A percentile compares a stretch with the other conserved stretches of the same genome.
phyloP scores from a whole-genome alignment of 2,888 invertebrate species.

The Romanomermis culicivorax region DNA sequence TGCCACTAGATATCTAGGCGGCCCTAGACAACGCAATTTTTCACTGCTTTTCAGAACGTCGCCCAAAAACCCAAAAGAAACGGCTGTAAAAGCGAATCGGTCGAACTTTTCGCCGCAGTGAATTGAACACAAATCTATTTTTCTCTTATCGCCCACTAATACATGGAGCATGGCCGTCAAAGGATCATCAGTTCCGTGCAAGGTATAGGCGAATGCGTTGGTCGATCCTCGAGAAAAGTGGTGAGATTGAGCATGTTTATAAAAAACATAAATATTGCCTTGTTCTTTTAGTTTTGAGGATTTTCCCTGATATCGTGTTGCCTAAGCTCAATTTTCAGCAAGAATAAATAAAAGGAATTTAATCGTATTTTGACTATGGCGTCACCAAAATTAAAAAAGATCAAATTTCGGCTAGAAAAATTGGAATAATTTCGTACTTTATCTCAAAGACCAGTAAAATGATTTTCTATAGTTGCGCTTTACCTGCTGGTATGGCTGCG shows the following conservation, averaged over 20 bases:
- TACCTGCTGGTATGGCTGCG: conserved; percentile 48
- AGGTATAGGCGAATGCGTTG: conserved; percentile 53
- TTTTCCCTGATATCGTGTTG: too few species aligned
- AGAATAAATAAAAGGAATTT: neutral
- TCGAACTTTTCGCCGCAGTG: conserved; percentile 40
- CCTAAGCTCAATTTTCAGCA: neutral
- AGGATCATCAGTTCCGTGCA: conserved; percentile 56
- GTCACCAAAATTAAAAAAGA: too few species aligned
- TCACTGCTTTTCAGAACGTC: conserved; percentile 59
- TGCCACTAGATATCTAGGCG: conserved; percentile 54
- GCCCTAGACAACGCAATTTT: conserved; percentile 61
- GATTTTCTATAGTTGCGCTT: neutral
- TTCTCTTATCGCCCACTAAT: conserved; percentile 41
- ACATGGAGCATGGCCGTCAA: conserved; percentile 59
- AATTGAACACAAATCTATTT: conserved; percentile 54
- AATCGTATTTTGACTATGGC: too few species aligned
- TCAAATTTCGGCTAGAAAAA: too few species aligned
- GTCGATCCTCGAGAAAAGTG: conserved; percentile 38
- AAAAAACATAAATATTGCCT: neutral
- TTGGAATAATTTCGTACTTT: too few species aligned
- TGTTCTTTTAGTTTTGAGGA: too few species aligned
- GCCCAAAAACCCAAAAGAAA: conserved; percentile 65
- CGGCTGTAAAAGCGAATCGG: conserved; percentile 49
- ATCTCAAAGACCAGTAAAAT: neutral
- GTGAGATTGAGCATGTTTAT: too few species aligned